Evolutionary conservation across 2,888 invertebrate genomes (phyloP), one percentile per base, ranked within the genome.

Genomic region (Anthophora plumipes): DNA sequence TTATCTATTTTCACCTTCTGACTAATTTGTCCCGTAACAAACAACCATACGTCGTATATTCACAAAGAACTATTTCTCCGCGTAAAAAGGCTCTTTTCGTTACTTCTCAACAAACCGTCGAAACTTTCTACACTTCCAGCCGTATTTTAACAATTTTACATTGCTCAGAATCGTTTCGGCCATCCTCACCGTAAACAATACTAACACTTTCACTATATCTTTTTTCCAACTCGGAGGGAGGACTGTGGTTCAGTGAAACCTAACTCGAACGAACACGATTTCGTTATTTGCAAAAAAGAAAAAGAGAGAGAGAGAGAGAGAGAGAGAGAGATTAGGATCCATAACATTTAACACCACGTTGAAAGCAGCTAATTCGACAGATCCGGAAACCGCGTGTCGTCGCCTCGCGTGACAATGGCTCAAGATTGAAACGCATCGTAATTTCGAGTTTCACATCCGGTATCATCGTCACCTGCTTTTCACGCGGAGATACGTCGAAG

Each of bases 361-460:
- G 12, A 9, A 14, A 12, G 0, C 14, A n/a, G 25, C 9, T n/a
- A 43, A 55, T 43, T 55, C 25, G 25, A n/a, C 22, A 14, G 17
- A 52, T 52, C 17, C 64, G 43, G 55, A n/a, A 50, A 50, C 48
- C 1, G 9, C 25, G 41, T 73, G 70, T 57, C 61, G 74, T 77
- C 70, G 74, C 76, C 59, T 46, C 54, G 22, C 22, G 50, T n/a
- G 77, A 84, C 84, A 80, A 85, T 75, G 52, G 70, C 14, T 6
- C 8, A 55, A 68, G 74, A 80, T 37, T 74, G 43, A 25, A 63
- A 68, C 61, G 61, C 73, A 66, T 87, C 84, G 76, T 87, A 88
- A 86, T 88, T 87, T 84, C 63, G 74, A 88, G 84, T 88, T 88
- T 87, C 88, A 87, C 87, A 87, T 87, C 85, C 88, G 87, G 80